Base-by-base conservation (phyloP, 1,140 invertebrate genomes). In the Euglossa dilemma region DNA sequence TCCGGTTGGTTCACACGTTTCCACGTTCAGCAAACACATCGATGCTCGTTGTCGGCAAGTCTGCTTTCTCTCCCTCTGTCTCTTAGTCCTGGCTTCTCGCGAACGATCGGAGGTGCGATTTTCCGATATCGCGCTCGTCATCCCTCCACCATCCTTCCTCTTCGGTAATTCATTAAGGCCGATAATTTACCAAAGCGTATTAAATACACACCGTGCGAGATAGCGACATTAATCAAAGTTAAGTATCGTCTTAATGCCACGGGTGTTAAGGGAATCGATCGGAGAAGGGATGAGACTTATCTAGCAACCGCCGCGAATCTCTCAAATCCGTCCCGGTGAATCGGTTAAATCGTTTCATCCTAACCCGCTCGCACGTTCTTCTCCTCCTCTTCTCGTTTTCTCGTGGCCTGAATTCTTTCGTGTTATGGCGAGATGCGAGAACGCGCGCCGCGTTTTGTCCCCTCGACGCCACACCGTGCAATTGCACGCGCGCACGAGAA, bases 161-260 rank as follows among this genome's bases (percentile, higher is more conserved):
- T 67, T 76, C 36, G 80, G 75, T 76, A 81, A 87, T 87, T 86
- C 81, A 83, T 89, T 87, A 85, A 85, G 83, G 76, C 73, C 79
- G 87, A 86, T 88, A 81, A 90, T 89, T 89, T 75, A 85, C 50
- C 67, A 79, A 84, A 84, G 85, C 77, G 69, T 85, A 82, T 78
- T 90, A 82, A 85, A 81, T 61, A 36, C 56, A 50, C 66, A 59
- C 67, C 78, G 18, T 18, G 52, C 25, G 72, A 54, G n/a, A 56
- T 47, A 67, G 72, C 73, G 54, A 43, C 77, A 80, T 87, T 88
- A 75, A 87, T 89, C 76, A 74, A 84, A 71, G 84, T 79, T 78
- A 80, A 78, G 64, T 59, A 63, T 78, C 57, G 74, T 74, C 64
- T 43, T 52, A 28, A 50, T 18, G n/a, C 16, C 4, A n/a, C 8